A percentile compares a stretch with the other conserved stretches of the same genome.
These are phyloP conservation scores for Hestina assimilis DNA, from an alignment of 1,140 invertebrate genomes.

Conservation along the genomic window DNA sequence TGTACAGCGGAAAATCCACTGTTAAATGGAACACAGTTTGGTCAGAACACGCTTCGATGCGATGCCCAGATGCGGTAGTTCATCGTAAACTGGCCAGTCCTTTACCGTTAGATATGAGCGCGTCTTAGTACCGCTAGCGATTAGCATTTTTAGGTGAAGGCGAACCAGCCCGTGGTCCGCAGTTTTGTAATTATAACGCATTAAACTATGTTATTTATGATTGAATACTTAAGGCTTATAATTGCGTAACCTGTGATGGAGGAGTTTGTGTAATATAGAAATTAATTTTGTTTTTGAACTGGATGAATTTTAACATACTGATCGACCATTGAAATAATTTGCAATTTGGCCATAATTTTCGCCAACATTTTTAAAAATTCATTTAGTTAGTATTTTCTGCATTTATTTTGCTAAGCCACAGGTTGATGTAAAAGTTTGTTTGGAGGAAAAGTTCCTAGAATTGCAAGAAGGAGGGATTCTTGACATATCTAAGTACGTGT, in stretches of 20 bases:
- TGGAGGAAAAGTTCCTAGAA: too few relatives aligned
- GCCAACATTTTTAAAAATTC: too few relatives aligned
- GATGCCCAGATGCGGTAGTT: not conserved
- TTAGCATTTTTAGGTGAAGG: constrained; percentile 67
- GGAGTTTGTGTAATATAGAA: not conserved
- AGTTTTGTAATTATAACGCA: constrained; percentile 34
- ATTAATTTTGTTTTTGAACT: too few relatives aligned
- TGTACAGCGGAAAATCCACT: not conserved
- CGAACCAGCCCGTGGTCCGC: constrained; percentile 30
- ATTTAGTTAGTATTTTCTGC: too few relatives aligned
- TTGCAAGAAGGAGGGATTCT: too few relatives aligned
- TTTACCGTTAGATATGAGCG: constrained; percentile 49
- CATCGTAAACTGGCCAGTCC: constrained; percentile 29
- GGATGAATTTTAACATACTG: too few relatives aligned
- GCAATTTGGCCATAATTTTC: too few relatives aligned
- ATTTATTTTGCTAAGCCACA: too few relatives aligned
- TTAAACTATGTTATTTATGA: constrained; percentile 18
- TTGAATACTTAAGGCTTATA: not conserved
- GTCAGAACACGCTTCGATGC: constrained; percentile 1
- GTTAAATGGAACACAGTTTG: not conserved
- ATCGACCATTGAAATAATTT: too few relatives aligned
- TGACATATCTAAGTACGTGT: too few relatives aligned
- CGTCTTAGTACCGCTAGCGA: constrained; percentile 44
- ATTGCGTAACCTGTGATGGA: not conserved
- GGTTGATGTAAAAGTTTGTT: too few relatives aligned